Evolutionary conservation across 1,140 invertebrate species (phyloP).

Genomic region (Radopholus similis): DNA sequence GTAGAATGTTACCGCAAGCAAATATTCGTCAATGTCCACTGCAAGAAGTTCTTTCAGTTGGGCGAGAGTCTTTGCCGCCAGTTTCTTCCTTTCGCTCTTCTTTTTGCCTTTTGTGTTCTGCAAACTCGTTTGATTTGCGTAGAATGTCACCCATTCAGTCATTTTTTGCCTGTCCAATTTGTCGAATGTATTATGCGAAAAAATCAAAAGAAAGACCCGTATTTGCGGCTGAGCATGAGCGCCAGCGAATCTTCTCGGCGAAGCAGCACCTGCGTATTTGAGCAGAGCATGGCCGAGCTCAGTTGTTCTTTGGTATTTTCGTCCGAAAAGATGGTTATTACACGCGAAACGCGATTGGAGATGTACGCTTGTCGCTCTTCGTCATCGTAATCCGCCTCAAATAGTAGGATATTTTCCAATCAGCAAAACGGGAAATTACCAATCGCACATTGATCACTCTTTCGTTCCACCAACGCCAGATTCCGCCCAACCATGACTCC

Average conservation of each 20-base stretch:
- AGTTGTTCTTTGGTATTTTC: constrained; percentile 8
- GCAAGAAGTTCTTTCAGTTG: background rate
- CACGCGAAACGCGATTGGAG: background rate
- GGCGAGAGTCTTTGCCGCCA: background rate
- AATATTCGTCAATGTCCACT: background rate
- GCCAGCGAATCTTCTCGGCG: background rate
- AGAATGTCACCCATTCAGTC: constrained; percentile 10
- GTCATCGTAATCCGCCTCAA: constrained; percentile 19
- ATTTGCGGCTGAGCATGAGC: constrained; percentile 1
- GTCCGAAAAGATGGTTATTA: constrained; percentile 1
- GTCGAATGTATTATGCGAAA: background rate
- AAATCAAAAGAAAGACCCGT: constrained; percentile 5
- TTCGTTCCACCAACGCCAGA: constrained; percentile 24
- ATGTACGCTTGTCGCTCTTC: constrained; percentile 10
- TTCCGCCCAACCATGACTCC: constrained; percentile 3
- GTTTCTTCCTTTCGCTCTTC: background rate
- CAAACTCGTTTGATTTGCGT: background rate
- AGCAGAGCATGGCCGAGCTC: constrained; percentile 15
- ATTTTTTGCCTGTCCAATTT: background rate
- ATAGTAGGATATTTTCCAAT: background rate
- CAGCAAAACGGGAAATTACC: background rate
- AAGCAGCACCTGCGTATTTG: background rate
- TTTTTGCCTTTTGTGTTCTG: background rate
- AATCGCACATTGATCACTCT: constrained; percentile 5
- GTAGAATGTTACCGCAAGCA: background rate